Evolutionary conservation across 2,113 vertebrate genomes (phyloP).

Genomic region (Myrmecophaga tridactyla): DNA sequence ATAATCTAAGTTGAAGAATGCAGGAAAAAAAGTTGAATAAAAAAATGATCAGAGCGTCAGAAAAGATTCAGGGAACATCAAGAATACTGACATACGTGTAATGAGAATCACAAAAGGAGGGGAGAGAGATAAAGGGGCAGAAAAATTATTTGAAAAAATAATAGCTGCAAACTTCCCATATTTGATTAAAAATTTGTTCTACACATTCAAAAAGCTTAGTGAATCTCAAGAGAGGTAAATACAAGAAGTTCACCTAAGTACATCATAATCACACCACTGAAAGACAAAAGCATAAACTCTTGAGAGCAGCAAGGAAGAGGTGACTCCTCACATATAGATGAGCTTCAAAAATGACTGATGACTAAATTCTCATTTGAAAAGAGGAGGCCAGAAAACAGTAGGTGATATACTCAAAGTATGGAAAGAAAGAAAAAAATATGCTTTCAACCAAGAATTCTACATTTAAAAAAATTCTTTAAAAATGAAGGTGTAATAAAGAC

Average conservation of each 20-base stretch:
- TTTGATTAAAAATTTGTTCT: too few species aligned
- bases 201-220: too few species aligned
- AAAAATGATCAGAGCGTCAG: not conserved
- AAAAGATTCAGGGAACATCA: not conserved
- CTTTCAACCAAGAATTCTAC: too few species aligned
- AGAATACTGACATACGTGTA: not conserved
- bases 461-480: too few species aligned
- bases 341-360: not conserved
- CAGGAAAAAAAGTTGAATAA: not conserved
- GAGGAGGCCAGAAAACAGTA: not conserved
- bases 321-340: not conserved
- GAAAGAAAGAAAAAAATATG: too few species aligned
- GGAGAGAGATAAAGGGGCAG: not conserved
- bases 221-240: not conserved
- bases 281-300: not conserved
- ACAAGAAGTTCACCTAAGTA: not conserved
- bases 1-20: not conserved
- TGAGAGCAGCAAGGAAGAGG: not conserved
- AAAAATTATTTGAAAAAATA: not conserved
- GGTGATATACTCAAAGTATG: too few species aligned
- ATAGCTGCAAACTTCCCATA: not conserved
- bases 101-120: not conserved
- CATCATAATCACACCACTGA: not conserved
- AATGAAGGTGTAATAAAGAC: too few species aligned
- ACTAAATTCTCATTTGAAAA: too few species aligned